Evolutionary conservation across 2,888 invertebrate genomes (phyloP), one percentile per base, ranked within the genome.

Genomic region (Slavum lentiscoides): DNA sequence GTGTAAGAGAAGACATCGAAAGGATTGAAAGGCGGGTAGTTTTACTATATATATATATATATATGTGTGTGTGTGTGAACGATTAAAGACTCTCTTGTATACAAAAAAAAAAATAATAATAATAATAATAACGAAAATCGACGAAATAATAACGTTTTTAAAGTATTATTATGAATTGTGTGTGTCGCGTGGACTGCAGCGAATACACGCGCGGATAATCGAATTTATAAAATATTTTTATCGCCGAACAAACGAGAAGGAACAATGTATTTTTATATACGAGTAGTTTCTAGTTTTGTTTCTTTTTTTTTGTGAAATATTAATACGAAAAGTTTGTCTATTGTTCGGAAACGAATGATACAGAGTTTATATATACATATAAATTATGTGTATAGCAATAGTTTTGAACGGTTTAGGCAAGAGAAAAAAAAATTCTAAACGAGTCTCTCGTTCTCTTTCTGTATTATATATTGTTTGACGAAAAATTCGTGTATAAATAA

Each of bases 311-410:
- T 64, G 64, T 49, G 9, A 43, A 58, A 66, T 55, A 30, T 30
- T 23, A 66, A 53, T 74, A 55, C 37, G 17, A 67, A 75, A 67
- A 58, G 58, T 37, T 75, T 58, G 66, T 43, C 75, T 67, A 75
- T 75, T 75, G 75, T 75, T 75, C 67, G 58, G 15, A 49, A 67
- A 58, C 72, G 55, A n/a, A 43, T 15, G 11, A 13, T 7, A 19
- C 8, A 19, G 23, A 19, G 49, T 39, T n/a, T 17, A 13, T 43
- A 64, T n/a, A 62, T 49, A n/a, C 15, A 23, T 59, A 21, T 61
- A 67, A 19, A 15, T 67, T 23, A 59, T 43, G 49, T 49, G 58
- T 2, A 30, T 30, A 30, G 30, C 30, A 30, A 39, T 74, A 66
- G 66, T 74, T 74, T 55, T 5, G 58, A 58, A 39, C 64, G 66